Evolutionary conservation across 2,113 vertebrate genomes (phyloP).

Genomic region (Todiramphus chloris): DNA sequence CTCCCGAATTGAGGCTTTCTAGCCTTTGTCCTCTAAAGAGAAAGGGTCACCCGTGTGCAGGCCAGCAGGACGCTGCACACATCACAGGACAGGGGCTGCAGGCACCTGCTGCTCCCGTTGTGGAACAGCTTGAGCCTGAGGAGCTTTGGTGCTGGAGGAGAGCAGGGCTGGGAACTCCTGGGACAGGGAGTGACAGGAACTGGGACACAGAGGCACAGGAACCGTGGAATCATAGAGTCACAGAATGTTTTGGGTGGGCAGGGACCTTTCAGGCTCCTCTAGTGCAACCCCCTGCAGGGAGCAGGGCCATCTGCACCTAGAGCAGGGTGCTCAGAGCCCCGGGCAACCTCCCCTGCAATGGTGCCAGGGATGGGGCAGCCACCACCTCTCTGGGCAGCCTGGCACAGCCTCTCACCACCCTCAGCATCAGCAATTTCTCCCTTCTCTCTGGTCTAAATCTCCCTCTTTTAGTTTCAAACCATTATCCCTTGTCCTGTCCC

Average conservation of each 20-base stretch:
- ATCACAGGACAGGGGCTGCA: fast-evolving
- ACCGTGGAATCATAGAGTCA: background rate
- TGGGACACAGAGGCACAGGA: background rate
- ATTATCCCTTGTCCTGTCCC: no score
- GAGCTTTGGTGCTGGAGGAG: background rate
- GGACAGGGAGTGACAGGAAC: background rate
- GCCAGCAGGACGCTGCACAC: fast-evolving
- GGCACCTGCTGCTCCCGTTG: fast-evolving
- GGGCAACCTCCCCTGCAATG: background rate
- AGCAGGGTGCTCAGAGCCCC: background rate
- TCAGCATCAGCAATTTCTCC: no score
- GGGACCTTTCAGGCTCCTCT: background rate
- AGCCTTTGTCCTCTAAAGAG: background rate
- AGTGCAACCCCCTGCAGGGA: background rate
- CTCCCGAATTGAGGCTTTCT: background rate
- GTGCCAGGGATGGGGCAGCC: no score
- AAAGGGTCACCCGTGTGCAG: background rate
- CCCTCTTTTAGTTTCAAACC: no score
- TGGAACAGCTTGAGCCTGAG: background rate
- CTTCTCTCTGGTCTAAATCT: no score
- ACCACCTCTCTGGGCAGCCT: no score
- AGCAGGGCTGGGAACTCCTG: background rate
- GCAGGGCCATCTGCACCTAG: background rate
- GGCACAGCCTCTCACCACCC: no score
- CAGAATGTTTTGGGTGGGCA: background rate